These are phyloP conservation scores for Sarcophaga subvicina DNA, from an alignment of 2,888 invertebrate species.

Conservation along the genomic window DNA sequence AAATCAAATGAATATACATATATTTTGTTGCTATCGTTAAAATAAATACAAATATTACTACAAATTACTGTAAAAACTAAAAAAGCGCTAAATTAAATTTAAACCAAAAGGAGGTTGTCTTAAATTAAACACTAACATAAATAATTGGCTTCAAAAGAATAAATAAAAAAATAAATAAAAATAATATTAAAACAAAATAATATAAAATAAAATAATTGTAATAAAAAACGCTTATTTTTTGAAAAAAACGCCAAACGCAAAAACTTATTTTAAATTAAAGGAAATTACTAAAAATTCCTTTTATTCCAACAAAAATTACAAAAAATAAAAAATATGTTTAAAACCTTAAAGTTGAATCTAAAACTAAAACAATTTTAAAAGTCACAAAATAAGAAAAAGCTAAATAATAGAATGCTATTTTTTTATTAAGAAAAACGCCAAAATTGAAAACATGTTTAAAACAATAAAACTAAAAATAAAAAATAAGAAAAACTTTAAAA, in stretches of 20 bases:
- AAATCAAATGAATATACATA: background rate
- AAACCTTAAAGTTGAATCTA: no score
- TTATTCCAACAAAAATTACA: background rate
- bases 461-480: constrained; percentile 29
- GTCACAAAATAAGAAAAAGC: background rate
- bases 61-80: constrained; percentile 8
- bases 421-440: background rate
- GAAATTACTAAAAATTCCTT: no score
- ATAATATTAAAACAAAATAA: background rate
- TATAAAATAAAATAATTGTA: background rate
- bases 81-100: constrained; percentile 1
- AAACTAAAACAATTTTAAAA: background rate
- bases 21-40: constrained; percentile 19
- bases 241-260: background rate
- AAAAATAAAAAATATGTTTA: background rate
- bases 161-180: background rate
- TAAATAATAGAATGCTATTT: background rate
- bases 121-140: background rate
- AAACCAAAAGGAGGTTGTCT: constrained; percentile 15
- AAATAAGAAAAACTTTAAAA: constrained; percentile 48
- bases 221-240: background rate
- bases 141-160: constrained; percentile 19
- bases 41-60: constrained; percentile 31
- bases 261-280: background rate
- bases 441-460: constrained; percentile 43